Conservation (phyloP, 2,888 invertebrate genomes). For the Pristionchus arcanus region DNA sequence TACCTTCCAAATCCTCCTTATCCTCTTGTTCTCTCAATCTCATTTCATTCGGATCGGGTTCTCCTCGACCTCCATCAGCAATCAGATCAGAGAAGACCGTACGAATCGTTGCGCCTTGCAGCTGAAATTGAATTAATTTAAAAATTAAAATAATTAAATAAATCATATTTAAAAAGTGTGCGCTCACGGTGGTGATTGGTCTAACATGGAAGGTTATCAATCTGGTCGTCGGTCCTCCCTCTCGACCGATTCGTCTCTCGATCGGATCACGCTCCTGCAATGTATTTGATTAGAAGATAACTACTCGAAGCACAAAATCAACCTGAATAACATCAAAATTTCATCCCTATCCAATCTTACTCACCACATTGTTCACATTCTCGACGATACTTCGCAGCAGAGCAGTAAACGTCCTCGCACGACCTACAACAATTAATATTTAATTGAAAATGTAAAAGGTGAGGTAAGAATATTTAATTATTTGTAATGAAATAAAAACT, state of each 20-base stretch:
- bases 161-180: neutral
- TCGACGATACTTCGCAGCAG: neutral
- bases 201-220: neutral
- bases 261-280: neutral
- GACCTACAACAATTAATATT: neutral
- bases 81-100: neutral
- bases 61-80: neutral
- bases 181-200: neutral
- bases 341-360: neutral
- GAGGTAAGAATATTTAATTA: too few species aligned
- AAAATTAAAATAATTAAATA: neutral
- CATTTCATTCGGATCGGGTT: neutral
- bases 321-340: too few species aligned
- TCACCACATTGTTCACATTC: conserved; percentile 27
- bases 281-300: too few species aligned
- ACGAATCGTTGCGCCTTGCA: neutral
- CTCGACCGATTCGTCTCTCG: neutral
- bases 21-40: conserved; percentile 28
- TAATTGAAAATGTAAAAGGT: too few species aligned
- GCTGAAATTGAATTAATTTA: neutral
- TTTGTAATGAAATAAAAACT: neutral
- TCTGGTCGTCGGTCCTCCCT: neutral
- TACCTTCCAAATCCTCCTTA: neutral
- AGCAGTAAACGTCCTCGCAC: neutral
- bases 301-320: too few species aligned